Base-by-base conservation (phyloP, 2,113 vertebrate genomes). In the Collichthys lucidus region DNA sequence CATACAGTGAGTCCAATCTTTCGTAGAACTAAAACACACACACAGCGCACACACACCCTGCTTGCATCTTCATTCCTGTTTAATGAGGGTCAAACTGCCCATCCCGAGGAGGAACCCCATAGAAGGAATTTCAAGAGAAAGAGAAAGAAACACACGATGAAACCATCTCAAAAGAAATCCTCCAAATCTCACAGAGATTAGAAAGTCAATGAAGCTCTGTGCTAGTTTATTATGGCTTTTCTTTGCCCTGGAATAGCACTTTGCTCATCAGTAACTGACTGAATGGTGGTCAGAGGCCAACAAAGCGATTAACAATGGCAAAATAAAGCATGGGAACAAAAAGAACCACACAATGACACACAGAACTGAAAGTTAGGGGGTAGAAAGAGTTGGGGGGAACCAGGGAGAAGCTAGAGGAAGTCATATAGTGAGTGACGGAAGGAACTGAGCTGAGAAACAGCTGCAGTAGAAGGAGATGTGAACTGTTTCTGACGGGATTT, bases 261-360 rank as follows among this genome's bases (percentile, higher is more conserved):
- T 52, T 26, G 47, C 72, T 87, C 84, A 85, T 85, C 87, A 88
- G 50, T 86, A 88, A 83, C 22, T 1, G 53, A 15, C 24, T 85
- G 82, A 87, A 90, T 89, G 78, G 83, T n/a, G 74, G 77, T 85
- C 63, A 70, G 79, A 77, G 35, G 66, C 72, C 85, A 89, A 77
- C 79, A 85, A 79, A 86, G 40, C 50, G 62, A 79, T 53, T 9
- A 87, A 89, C 90, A 92, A 92, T 88, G 56, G 82, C 83, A 87
- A 90, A 80, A 91, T 85, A 83, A 88, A 91, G 86, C 77, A 79
- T 17, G 66, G 69, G 71, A 71, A 89, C 89, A 90, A 89, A 91
- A 86, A 49, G 35, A 65, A 15, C 15, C 40, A 0, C 67, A 88
- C 87, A 92, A 91, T 83, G 79, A 74, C 69, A 80, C 82, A 78